A percentile compares a stretch with the other conserved stretches of the same genome.
These are phyloP conservation scores for Rhynchophorus ferrugineus DNA, from an alignment of 1,140 invertebrate species.

Conservation along the genomic window DNA sequence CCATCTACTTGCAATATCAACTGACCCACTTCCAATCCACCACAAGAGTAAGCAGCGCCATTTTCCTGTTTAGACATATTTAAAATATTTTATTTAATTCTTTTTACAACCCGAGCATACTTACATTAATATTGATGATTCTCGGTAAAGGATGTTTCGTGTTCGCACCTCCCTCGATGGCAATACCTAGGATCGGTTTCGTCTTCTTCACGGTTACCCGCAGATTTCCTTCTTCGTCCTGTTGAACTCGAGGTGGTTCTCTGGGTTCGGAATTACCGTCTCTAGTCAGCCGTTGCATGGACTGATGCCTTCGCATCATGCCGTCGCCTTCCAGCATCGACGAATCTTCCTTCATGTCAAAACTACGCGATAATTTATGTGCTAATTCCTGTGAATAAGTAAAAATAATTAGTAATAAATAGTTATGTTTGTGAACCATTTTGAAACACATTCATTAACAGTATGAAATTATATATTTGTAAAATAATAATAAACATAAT, in stretches of 20 bases:
- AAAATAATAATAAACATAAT: no score
- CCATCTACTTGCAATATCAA: conserved; percentile 90
- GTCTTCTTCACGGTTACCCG: conserved; percentile 83
- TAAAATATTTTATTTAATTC: no score
- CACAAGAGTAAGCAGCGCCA: conserved; percentile 86
- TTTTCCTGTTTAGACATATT: conserved; percentile 62
- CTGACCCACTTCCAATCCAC: conserved; percentile 87
- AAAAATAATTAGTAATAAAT: no score
- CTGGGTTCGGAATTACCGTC: conserved; percentile 47
- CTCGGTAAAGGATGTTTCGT: conserved; percentile 88
- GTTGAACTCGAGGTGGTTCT: conserved; percentile 51
- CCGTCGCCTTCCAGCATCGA: conserved; percentile 58
- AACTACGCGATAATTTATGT: conserved; percentile 74
- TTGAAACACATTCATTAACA: no score
- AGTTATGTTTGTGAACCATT: no score
- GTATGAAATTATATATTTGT: no score
- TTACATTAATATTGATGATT: conserved; percentile 94
- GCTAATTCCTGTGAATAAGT: conserved; percentile 61
- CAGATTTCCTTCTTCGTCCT: conserved; percentile 77
- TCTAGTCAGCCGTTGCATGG: conserved; percentile 56
- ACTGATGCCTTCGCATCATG: conserved; percentile 54
- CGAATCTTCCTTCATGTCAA: conserved; percentile 78
- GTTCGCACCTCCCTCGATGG: conserved; percentile 93
- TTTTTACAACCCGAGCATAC: no score
- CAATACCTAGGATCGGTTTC: conserved; percentile 89